phyloP scores from a whole-genome alignment of 1,140 invertebrate species.

The Drosophila elegans region DNA sequence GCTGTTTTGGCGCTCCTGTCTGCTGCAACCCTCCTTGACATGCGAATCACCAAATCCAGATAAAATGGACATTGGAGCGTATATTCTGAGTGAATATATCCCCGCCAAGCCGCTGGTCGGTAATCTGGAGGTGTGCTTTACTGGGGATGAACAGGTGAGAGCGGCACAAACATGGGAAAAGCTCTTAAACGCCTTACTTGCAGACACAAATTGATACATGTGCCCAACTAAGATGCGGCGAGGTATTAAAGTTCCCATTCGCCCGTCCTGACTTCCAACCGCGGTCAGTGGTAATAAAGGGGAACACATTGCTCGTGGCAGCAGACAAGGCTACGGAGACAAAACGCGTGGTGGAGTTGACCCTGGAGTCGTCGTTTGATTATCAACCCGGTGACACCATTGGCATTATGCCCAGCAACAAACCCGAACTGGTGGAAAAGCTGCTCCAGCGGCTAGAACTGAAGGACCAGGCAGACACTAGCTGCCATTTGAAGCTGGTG shows the following conservation, averaged over 20 bases:
- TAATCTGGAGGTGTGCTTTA: slow-evolving; percentile 59
- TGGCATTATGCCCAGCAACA: slow-evolving; percentile 65
- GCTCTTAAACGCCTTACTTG: neutral
- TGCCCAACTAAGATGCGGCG: slow-evolving; percentile 54
- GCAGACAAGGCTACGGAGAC: slow-evolving; percentile 33
- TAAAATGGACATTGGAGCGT: slow-evolving; percentile 44
- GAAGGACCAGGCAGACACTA: slow-evolving; percentile 40
- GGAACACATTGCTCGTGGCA: slow-evolving; percentile 45
- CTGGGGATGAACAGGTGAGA: slow-evolving; percentile 27
- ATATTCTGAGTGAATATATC: slow-evolving; percentile 59
- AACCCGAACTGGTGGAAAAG: slow-evolving; percentile 19
- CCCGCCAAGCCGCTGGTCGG: slow-evolving; percentile 60
- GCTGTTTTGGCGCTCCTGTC: slow-evolving; percentile 3
- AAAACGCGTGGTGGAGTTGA: slow-evolving; percentile 66
- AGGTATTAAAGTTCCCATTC: slow-evolving; percentile 61
- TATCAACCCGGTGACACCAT: slow-evolving; percentile 76
- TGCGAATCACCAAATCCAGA: slow-evolving; percentile 1
- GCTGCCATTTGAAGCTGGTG: slow-evolving; percentile 33
- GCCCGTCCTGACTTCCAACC: slow-evolving; percentile 22
- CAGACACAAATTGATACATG: slow-evolving; percentile 13
- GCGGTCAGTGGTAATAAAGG: slow-evolving; percentile 24
- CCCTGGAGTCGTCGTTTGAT: slow-evolving; percentile 31
- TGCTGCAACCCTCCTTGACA: neutral
- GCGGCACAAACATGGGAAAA: neutral
- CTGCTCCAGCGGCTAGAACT: slow-evolving; percentile 55